Conservation (phyloP, 2,113 vertebrate genomes). For the Varanus salvator region DNA sequence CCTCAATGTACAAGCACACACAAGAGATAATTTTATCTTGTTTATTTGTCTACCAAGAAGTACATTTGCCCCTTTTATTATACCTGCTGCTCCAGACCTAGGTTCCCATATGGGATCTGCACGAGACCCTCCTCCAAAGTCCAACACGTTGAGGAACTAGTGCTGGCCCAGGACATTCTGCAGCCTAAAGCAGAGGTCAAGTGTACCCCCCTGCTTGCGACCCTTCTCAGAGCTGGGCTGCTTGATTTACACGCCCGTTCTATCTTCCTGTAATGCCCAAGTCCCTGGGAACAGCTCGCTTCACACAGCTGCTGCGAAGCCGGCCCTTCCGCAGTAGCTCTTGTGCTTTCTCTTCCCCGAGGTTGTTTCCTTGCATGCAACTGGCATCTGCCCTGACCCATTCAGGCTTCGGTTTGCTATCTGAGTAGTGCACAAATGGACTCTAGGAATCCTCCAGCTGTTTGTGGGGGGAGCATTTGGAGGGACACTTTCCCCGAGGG, state of each 20-base stretch:
- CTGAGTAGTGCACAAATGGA: no score
- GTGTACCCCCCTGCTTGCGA: neutral
- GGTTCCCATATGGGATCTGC: fast-evolving
- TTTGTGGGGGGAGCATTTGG: no score
- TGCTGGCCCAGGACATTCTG: neutral
- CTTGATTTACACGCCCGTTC: neutral
- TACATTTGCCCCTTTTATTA: neutral
- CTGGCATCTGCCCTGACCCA: neutral
- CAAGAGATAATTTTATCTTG: fast-evolving
- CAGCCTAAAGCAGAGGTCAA: neutral
- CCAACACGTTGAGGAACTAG: neutral
- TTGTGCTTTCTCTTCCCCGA: no score
- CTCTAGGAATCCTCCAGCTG: no score
- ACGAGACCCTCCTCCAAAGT: neutral
- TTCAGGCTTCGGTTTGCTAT: neutral
- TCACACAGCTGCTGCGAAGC: no score
- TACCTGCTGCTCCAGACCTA: neutral
- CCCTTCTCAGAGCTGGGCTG: neutral
- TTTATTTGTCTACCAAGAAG: neutral
- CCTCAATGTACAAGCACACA: slow-evolving; percentile 15
- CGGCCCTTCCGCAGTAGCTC: no score
- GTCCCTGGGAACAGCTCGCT: no score
- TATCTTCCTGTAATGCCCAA: neutral
- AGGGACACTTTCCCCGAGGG: no score
- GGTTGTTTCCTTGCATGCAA: neutral